Evolutionary conservation across 2,113 vertebrate genomes (phyloP).

Genomic region (Oncorhynchus tshawytscha): DNA sequence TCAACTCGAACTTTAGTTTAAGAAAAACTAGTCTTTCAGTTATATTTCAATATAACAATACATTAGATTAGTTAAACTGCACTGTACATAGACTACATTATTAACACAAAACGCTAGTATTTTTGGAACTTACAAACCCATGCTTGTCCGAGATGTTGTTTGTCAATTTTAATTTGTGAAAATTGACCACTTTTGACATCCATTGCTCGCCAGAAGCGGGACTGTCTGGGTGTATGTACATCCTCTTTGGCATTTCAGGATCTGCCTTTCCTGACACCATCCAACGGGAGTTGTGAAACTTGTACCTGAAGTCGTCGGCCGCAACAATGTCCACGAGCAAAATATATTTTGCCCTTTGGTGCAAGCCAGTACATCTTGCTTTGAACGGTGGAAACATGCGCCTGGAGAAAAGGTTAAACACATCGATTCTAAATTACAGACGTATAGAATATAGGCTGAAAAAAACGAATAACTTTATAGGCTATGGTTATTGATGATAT

Average conservation of each 20-base stretch:
- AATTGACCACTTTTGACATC: constrained; percentile 95
- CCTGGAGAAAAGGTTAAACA: constrained; percentile 61
- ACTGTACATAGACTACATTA: too few relatives aligned
- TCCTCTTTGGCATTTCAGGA: constrained; percentile 93
- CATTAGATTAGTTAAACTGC: too few relatives aligned
- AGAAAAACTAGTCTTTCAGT: too few relatives aligned
- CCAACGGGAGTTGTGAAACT: constrained; percentile 95
- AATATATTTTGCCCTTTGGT: constrained; percentile 89
- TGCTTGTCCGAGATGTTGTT: constrained; percentile 97
- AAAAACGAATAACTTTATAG: not conserved
- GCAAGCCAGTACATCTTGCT: constrained; percentile 88
- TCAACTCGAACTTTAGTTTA: too few relatives aligned
- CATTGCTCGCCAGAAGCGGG: constrained; percentile 93
- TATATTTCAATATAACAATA: too few relatives aligned
- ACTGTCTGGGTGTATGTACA: constrained; percentile 97
- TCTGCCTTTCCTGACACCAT: constrained; percentile 95
- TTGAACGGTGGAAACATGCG: constrained; percentile 96
- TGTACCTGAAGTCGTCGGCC: constrained; percentile 92
- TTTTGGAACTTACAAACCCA: constrained; percentile 87
- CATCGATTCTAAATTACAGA: not conserved
- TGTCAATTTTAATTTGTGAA: constrained; percentile 96
- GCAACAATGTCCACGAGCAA: constrained; percentile 93
- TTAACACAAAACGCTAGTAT: too few relatives aligned
- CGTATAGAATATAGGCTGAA: not conserved
- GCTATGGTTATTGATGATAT: not conserved